Evolutionary conservation across 1,140 invertebrate genomes (phyloP), one percentile per base, ranked within the genome.

Genomic region (Anastatus disparis): DNA sequence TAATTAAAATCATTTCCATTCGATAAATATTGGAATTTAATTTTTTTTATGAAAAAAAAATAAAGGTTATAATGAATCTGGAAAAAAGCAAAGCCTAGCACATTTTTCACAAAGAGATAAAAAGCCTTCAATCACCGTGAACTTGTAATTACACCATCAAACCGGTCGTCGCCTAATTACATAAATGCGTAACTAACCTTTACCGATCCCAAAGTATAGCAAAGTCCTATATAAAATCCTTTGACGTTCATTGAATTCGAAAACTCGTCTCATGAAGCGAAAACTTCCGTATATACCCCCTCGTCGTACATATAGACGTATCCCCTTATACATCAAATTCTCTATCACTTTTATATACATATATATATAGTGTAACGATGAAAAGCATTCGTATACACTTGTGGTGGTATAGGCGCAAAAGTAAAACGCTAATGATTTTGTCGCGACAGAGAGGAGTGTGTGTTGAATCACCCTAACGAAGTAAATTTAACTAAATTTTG

Each of bases 361-460:
- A 35, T 10, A 35, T 35, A 35, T n/a, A n/a, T n/a, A n/a, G n/a
- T n/a, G n/a, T n/a, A n/a, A n/a, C n/a, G n/a, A n/a, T n/a, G n/a
- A n/a, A n/a, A 52, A 20, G 24, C 31, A 35, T 10, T 6, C 31
- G 31, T 6, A 27, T 52, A 52, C 13, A 52, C 17, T 15, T 31
- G 27, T n/a, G n/a, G n/a, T n/a, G n/a, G n/a, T n/a, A 55, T 29
- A 29, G 52, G 17, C 53, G 40, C n/a, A 22, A 53, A 72, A 59
- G 58, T 62, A 8, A n/a, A 61, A 31, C 55, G 44, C 56, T 69
- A 70, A 70, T 63, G 59, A 70, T 63, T 63, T 58, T 44, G 46
- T 65, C 38, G 58, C 58, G 17, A 22, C 59, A n/a, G n/a, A n/a
- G n/a, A n/a, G n/a, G n/a, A n/a, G 69, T 46, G 44, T 50, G 63